Evolutionary conservation across 2,888 invertebrate species (phyloP), one percentile per base, ranked within the genome.

Genomic region (Hanleya hanleyi): DNA sequence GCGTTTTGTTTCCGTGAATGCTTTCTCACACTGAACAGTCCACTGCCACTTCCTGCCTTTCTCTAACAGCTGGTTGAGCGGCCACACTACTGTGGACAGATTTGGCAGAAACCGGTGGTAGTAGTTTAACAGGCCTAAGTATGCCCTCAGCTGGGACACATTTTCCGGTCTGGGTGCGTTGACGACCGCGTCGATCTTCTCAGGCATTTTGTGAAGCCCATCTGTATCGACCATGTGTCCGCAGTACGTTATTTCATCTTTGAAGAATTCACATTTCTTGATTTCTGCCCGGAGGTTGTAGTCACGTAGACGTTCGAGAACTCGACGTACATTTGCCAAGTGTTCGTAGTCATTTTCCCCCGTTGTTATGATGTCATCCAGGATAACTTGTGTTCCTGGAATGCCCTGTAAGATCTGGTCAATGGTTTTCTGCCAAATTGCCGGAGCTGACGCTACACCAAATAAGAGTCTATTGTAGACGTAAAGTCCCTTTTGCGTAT

Each of bases 381-480:
- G 35, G 35, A 71, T 37, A 64, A 69, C 69, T 32, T 33, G 7
- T 12, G 61, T 51, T 12, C 36, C 41, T 1, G 68, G 66, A 26
- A 80, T 32, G 6, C 70, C 70, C 9, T 72, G 64, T 15, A 77
- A 57, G 5, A 79, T 50, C 15, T 73, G 70, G 26, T 81, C 78
- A 69, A 79, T 77, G 1, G 75, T 69, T 6, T 76, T 33, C 41
- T 82, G 79, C 69, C 69, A 78, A 32, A 81, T 77, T 9, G 75
- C 80, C 22, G 80, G 77, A 6, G 77, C 77, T 6, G 76, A 69
- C 0, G 77, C 70, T 12, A 82, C 67, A 18, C 81, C 77, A 61
- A 67, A 82, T 12, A 41, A 36, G 1, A 82, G 37, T 29, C 81
- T 4, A 15, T 77, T 83, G 47, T 68, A 79, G 1, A 32, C 67